These are phyloP conservation scores for Anagyrus pseudococci DNA, from an alignment of 2,888 invertebrate genomes.

Conservation along the genomic window DNA sequence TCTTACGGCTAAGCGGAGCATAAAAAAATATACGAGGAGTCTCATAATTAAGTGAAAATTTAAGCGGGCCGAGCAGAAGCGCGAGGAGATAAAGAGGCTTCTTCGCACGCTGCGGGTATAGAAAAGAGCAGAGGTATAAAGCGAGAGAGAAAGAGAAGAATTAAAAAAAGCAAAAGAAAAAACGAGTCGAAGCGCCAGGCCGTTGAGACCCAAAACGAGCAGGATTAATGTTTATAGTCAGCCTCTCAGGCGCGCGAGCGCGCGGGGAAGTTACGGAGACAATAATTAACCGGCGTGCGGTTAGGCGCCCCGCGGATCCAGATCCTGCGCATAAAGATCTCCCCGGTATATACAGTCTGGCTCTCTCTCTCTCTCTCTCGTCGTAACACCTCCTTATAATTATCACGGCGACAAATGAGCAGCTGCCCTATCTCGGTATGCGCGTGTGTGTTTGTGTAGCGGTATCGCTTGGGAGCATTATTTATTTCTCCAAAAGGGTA, in stretches of 20 bases:
- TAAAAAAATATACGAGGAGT: not conserved
- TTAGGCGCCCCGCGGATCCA: conserved; percentile 53
- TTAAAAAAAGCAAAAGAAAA: not conserved
- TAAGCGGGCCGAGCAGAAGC: conserved; percentile 3
- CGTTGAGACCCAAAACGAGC: not conserved
- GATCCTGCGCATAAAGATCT: conserved; percentile 35
- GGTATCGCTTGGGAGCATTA: conserved; percentile 29
- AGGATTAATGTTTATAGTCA: conserved; percentile 25
- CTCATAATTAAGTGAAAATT: conserved; percentile 35
- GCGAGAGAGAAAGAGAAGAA: not conserved
- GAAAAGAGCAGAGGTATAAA: too few species aligned
- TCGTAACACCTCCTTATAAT: conserved; percentile 58
- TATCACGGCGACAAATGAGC: conserved; percentile 60
- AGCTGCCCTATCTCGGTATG: not conserved
- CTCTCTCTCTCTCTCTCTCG: not conserved
- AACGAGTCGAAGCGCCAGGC: not conserved
- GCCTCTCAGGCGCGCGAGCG: not conserved
- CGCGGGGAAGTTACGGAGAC: conserved; percentile 48
- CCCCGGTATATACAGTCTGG: not conserved
- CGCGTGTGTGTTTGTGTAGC: conserved; percentile 25
- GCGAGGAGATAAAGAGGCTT: too few species aligned
- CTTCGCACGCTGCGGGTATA: too few species aligned
- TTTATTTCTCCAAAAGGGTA: conserved; percentile 34
- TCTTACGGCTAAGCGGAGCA: not conserved
- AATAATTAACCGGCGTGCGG: conserved; percentile 60